These are phyloP conservation scores for Zenarchopterus dispar DNA, from an alignment of 2,797 vertebrate species.

Conservation along the genomic window DNA sequence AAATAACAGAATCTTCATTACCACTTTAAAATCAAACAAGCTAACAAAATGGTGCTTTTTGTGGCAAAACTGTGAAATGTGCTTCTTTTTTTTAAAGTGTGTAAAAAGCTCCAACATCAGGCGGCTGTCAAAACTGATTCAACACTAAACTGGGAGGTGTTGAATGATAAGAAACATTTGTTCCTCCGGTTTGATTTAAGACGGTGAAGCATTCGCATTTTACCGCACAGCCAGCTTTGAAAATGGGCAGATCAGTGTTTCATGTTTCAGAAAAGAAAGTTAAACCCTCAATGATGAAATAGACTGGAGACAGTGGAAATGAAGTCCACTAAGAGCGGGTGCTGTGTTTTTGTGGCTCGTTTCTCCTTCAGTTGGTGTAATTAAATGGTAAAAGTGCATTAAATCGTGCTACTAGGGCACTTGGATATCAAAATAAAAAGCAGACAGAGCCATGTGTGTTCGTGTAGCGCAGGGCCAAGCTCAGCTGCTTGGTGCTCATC, in stretches of 20 bases:
- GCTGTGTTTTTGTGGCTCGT: background rate
- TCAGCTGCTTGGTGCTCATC: too few relatives aligned
- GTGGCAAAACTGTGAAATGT: conserved; percentile 3
- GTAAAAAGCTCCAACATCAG: conserved; percentile 31
- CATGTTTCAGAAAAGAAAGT: conserved; percentile 5
- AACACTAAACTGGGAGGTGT: conserved; percentile 16
- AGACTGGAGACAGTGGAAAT: background rate
- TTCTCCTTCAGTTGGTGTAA: conserved; percentile 1
- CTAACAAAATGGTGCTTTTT: conserved; percentile 22
- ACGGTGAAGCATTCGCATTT: conserved; percentile 23
- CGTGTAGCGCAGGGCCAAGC: background rate
- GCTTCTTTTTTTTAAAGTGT: conserved; percentile 2
- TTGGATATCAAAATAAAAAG: conserved; percentile 4
- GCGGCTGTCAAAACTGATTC: conserved; percentile 16
- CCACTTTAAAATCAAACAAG: conserved; percentile 21
- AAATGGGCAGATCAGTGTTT: conserved; percentile 6
- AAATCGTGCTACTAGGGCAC: background rate
- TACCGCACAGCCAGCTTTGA: conserved; percentile 4
- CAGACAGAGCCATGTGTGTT: background rate
- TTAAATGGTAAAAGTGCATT: conserved; percentile 5
- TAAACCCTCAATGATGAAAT: conserved; percentile 4
- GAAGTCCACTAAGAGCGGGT: background rate
- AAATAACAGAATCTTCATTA: conserved; percentile 6
- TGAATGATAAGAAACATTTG: conserved; percentile 31
- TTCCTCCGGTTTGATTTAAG: conserved; percentile 13